Evolutionary conservation across 2,113 vertebrate genomes (phyloP).

Genomic region (Excalfactoria chinensis): DNA sequence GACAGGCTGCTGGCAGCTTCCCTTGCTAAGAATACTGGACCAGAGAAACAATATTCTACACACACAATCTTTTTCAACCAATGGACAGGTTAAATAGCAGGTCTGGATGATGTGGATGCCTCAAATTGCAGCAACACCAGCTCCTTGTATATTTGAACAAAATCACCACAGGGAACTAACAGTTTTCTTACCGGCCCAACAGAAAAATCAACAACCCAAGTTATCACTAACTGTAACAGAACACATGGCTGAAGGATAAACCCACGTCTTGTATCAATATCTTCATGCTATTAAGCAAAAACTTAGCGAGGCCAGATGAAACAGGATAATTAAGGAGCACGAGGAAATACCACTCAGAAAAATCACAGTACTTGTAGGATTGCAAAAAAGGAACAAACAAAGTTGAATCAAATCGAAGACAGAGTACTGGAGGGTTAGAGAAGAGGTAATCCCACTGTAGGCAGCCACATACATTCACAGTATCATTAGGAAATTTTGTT

Average conservation of each 20-base stretch:
- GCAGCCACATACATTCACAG: neutral
- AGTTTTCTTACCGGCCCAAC: neutral
- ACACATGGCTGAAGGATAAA: neutral
- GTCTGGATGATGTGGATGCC: neutral
- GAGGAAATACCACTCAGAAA: conserved; percentile 5
- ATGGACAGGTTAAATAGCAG: neutral
- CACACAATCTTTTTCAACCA: neutral
- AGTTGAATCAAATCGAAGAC: neutral
- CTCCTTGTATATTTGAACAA: neutral
- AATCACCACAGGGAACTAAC: neutral
- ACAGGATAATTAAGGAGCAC: neutral
- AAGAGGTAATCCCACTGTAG: neutral
- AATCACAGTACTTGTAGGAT: neutral
- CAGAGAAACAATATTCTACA: neutral
- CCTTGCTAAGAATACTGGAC: neutral
- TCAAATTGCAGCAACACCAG: neutral
- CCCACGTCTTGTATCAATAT: neutral
- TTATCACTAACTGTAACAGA: neutral
- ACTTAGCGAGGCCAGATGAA: neutral
- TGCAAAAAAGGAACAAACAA: neutral
- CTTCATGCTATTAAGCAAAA: neutral
- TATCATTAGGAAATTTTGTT: conserved; percentile 48
- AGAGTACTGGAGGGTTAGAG: neutral
- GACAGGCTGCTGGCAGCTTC: neutral
- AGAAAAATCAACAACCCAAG: neutral